These are phyloP conservation scores for Andrena camellia DNA, from an alignment of 2,888 invertebrate genomes.

Conservation along the genomic window DNA sequence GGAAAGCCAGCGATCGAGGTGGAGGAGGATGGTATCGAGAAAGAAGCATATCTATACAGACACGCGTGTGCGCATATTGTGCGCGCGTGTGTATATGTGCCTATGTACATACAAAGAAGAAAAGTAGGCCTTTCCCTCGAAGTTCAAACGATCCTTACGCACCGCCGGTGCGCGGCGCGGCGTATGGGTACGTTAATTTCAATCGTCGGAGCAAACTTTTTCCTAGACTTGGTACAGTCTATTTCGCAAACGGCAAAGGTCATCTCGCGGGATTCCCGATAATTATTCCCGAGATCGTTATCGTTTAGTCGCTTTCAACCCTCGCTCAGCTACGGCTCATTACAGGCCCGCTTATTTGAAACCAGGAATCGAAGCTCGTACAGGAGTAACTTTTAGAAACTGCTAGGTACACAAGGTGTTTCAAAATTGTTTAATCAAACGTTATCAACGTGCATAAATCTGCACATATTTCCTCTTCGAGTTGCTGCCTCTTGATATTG, in stretches of 20 bases:
- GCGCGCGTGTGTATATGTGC: neutral
- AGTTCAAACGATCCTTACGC: slow-evolving; percentile 67
- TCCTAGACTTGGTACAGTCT: slow-evolving; percentile 46
- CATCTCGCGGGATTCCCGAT: slow-evolving; percentile 51
- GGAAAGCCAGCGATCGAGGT: slow-evolving; percentile 38
- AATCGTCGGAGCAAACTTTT: slow-evolving; percentile 62
- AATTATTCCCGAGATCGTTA: slow-evolving; percentile 53
- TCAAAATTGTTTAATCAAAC: too few species aligned
- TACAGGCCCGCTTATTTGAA: neutral
- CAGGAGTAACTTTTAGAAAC: too few species aligned
- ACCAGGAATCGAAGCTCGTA: too few species aligned
- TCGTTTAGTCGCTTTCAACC: neutral
- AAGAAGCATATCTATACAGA: slow-evolving; percentile 42
- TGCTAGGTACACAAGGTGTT: too few species aligned
- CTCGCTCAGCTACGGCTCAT: neutral
- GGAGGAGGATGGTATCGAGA: slow-evolving; percentile 66
- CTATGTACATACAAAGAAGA: slow-evolving; percentile 38
- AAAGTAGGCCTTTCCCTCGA: slow-evolving; percentile 71
- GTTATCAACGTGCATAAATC: too few species aligned
- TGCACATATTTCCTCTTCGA: too few species aligned
- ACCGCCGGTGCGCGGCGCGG: slow-evolving; percentile 46
- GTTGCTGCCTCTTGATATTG: too few species aligned
- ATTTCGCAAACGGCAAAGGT: slow-evolving; percentile 68
- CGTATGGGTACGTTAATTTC: slow-evolving; percentile 61
- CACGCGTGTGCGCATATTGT: slow-evolving; percentile 1